phyloP scores from a whole-genome alignment of 2,888 invertebrate genomes.

The Ferrisia virgata region DNA sequence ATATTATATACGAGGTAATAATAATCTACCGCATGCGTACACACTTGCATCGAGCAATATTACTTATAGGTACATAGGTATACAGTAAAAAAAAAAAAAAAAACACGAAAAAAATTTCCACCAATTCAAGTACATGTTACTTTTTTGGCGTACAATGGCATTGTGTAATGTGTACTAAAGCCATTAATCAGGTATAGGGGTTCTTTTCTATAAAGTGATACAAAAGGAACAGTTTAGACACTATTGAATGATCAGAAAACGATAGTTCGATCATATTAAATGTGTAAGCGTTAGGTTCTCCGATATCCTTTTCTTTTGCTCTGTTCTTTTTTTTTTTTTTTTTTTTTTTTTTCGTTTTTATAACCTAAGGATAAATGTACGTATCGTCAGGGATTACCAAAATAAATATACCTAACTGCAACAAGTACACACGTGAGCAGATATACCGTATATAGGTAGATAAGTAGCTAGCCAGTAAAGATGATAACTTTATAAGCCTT shows the following conservation, averaged over 20 bases:
- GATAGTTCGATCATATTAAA: conserved; percentile 29
- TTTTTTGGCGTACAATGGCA: conserved; percentile 3
- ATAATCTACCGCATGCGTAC: conserved; percentile 20
- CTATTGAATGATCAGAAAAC: conserved; percentile 36
- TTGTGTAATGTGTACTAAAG: conserved; percentile 16
- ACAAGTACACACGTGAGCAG: not conserved
- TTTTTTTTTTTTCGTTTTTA: not conserved
- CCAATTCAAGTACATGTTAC: not conserved
- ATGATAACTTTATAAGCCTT: not conserved
- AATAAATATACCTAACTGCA: not conserved
- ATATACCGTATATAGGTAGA: not conserved
- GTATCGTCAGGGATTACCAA: conserved; percentile 20
- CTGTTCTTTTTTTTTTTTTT: no score
- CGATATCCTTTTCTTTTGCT: conserved; percentile 4
- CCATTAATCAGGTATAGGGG: conserved; percentile 38
- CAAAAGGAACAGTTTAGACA: conserved; percentile 32
- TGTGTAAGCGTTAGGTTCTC: conserved; percentile 4
- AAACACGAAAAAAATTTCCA: not conserved
- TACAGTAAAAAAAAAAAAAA: not conserved
- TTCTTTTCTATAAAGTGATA: conserved; percentile 5
- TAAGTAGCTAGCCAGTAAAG: not conserved
- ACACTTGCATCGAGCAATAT: not conserved
- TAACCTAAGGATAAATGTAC: conserved; percentile 13
- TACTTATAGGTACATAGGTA: not conserved
- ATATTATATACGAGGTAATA: conserved; percentile 26